These are phyloP conservation scores for Tenthredo scrophulariae DNA, from an alignment of 2,888 invertebrate genomes.

Conservation along the genomic window DNA sequence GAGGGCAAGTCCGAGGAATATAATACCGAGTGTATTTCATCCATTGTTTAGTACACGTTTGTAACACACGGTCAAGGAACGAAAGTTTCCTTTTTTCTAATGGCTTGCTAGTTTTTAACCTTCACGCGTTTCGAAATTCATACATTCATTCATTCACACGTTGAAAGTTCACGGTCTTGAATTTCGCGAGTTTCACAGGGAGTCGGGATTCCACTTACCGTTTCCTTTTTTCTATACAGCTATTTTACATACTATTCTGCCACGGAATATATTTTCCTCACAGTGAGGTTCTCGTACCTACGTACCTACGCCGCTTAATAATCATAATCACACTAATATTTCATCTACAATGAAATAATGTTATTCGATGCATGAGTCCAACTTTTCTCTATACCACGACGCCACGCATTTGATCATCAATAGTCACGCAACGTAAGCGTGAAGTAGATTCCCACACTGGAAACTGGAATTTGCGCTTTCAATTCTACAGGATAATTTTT, in stretches of 20 bases:
- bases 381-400: neutral
- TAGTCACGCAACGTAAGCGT: slow-evolving; percentile 8
- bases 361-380: neutral
- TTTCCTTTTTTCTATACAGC: neutral
- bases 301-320: neutral
- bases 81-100: neutral
- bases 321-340: neutral
- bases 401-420: neutral
- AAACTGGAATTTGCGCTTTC: neutral
- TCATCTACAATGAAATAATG: slow-evolving; percentile 1
- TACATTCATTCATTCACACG: slow-evolving; percentile 35
- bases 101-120: neutral
- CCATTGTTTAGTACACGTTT: slow-evolving; percentile 34
- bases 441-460: neutral
- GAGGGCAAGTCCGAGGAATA: slow-evolving; percentile 22
- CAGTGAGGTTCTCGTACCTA: neutral
- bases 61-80: neutral
- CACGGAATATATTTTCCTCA: neutral
- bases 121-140: slow-evolving; percentile 29
- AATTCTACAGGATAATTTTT: slow-evolving; percentile 16
- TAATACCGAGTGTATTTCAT: slow-evolving; percentile 11
- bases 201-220: neutral
- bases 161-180: neutral
- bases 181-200: neutral
- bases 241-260: neutral